Conservation (phyloP, 1,140 invertebrate genomes). For the Diorhabda carinulata region DNA sequence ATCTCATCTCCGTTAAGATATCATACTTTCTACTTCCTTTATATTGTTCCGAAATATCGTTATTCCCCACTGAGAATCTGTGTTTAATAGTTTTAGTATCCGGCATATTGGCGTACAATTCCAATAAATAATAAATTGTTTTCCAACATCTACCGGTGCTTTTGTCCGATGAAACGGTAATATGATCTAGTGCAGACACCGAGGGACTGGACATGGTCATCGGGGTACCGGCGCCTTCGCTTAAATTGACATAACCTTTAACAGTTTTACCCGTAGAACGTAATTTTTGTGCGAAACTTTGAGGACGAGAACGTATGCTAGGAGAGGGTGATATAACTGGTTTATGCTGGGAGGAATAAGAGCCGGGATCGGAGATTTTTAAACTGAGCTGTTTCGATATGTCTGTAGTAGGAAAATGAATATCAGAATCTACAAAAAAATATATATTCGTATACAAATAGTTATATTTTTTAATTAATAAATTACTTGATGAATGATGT, state of each 20-base stretch:
- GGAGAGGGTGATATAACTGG: slow-evolving; percentile 57
- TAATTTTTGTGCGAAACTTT: slow-evolving; percentile 82
- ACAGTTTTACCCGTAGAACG: slow-evolving; percentile 78
- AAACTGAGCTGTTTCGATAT: slow-evolving; percentile 45
- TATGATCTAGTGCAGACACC: slow-evolving; percentile 58
- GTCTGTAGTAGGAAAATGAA: slow-evolving; percentile 34
- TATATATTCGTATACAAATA: background rate
- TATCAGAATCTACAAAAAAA: slow-evolving; percentile 18
- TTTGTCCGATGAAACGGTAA: slow-evolving; percentile 52
- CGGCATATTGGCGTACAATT: slow-evolving; percentile 90
- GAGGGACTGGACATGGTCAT: slow-evolving; percentile 60
- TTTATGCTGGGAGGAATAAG: slow-evolving; percentile 42
- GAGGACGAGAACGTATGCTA: slow-evolving; percentile 67
- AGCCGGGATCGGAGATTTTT: slow-evolving; percentile 43
- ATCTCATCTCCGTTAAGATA: slow-evolving; percentile 46
- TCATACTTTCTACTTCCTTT: slow-evolving; percentile 56
- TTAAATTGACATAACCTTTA: slow-evolving; percentile 58
- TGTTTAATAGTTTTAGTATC: slow-evolving; percentile 83
- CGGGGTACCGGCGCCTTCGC: slow-evolving; percentile 68
- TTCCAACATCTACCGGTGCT: slow-evolving; percentile 78
- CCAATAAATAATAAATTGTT: slow-evolving; percentile 87
- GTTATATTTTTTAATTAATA: background rate
- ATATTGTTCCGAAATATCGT: slow-evolving; percentile 52
- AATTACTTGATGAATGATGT: slow-evolving; percentile 37
- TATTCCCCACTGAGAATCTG: slow-evolving; percentile 49